Percentiles rank a stretch among this genome's conserved stretches.
Conservation (phyloP, 2,113 vertebrate genomes). For the Oryzias celebensis region DNA sequence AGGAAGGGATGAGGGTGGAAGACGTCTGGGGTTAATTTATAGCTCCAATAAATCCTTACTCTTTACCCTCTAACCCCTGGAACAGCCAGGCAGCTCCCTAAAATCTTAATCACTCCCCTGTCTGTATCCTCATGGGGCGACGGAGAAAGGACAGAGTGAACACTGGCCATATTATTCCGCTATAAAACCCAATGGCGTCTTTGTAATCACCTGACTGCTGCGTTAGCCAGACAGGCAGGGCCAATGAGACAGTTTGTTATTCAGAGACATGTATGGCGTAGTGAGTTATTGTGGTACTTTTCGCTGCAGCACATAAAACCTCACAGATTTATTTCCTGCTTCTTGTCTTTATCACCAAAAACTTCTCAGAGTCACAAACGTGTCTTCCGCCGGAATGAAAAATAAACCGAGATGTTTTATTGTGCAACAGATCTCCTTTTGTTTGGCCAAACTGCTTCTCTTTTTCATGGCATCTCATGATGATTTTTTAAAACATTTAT, state of each 20-base stretch:
- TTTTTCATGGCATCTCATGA: no score
- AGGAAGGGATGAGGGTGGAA: constrained; percentile 21
- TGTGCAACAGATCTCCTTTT: no score
- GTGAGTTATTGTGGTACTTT: constrained; percentile 36
- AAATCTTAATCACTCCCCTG: constrained; percentile 75
- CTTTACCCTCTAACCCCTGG: constrained; percentile 77
- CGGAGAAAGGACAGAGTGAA: constrained; percentile 49
- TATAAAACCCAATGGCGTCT: constrained; percentile 67
- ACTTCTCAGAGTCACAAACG: background rate
- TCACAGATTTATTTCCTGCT: constrained; percentile 14
- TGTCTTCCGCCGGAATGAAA: no score
- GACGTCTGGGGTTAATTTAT: constrained; percentile 73
- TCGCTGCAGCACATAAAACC: constrained; percentile 21
- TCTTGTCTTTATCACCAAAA: constrained; percentile 4
- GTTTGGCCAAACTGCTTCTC: no score
- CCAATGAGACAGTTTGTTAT: constrained; percentile 39
- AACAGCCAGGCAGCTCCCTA: constrained; percentile 70
- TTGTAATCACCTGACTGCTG: constrained; percentile 62
- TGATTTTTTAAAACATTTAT: no score
- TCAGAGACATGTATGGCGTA: constrained; percentile 23
- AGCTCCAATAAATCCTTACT: constrained; percentile 76
- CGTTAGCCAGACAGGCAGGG: constrained; percentile 41
- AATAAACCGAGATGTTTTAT: no score
- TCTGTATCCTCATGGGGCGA: constrained; percentile 40
- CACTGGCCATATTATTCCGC: constrained; percentile 67